These are phyloP conservation scores for Sialia sialis DNA, from an alignment of 2,113 vertebrate genomes.

Conservation along the genomic window DNA sequence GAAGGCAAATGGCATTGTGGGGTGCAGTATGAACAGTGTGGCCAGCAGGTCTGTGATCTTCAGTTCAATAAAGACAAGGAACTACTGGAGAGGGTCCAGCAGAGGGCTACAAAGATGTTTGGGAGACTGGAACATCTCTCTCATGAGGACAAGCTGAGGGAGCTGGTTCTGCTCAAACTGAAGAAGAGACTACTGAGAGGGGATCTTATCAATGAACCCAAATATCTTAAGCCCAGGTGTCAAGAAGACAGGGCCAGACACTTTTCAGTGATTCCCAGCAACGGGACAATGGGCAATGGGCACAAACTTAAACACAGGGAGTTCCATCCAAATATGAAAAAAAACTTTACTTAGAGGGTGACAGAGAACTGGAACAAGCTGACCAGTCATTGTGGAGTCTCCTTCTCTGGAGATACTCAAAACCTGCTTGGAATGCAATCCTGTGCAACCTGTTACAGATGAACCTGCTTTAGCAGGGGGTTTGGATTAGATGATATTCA, in stretches of 20 bases:
- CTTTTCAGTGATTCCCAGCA: background rate
- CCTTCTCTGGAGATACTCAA: background rate
- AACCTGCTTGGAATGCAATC: background rate
- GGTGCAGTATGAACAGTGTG: background rate
- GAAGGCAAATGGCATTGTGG: background rate
- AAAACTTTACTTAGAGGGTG: background rate
- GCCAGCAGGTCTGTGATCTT: background rate
- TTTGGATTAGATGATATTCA: background rate
- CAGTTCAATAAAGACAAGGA: background rate
- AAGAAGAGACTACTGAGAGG: background rate
- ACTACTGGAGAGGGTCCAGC: background rate
- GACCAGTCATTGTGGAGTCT: background rate
- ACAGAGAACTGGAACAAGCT: background rate
- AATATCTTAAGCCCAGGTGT: background rate
- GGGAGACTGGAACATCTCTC: background rate
- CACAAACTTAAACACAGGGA: background rate
- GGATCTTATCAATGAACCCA: background rate
- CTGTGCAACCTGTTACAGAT: background rate
- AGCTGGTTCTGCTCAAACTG: background rate
- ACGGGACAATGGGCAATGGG: rapidly evolving
- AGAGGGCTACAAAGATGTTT: background rate
- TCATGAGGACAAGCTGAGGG: background rate
- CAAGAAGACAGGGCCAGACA: background rate
- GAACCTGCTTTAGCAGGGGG: background rate
- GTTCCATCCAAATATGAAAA: background rate